Evolutionary conservation across 2,888 invertebrate species (phyloP), one percentile per base, ranked within the genome.

Genomic region (Margaritifera margaritifera): DNA sequence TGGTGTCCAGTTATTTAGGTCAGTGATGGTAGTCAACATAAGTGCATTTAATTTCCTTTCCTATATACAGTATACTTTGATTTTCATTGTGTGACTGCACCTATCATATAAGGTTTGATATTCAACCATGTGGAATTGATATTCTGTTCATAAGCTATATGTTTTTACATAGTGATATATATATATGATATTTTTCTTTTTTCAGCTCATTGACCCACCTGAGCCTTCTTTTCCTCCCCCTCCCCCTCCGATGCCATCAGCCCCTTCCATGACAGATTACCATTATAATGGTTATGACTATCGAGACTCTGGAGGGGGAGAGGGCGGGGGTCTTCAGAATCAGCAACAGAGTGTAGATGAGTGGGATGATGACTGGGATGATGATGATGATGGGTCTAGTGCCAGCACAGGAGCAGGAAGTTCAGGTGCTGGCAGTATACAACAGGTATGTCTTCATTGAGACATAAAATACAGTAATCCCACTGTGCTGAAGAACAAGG

Each of bases 341-440:
- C 31, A 66, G n/a, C 83, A 84, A 69, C 78, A 78, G 56, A 82
- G 82, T 64, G 95, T 95, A 81, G 95, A 95, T 83, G 95, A 94
- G 83, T 95, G 95, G 94, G 95, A 96, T 84, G 95, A 96, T 86
- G 94, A 94, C 61, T 75, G 79, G 24, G 79, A 79, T 61, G 95
- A 96, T 86, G 95, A 96, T 54, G 83, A 84, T 69, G 83, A 84
- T 71, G 74, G 77, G 31, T 80, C 82, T 11, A 79, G 80, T 27
- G 83, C 79, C 18, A 84, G 85, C 70, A 84, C 85, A 24, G 67
- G 75, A 66, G 60, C 73, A 75, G 83, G 82, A 71, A 56, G 71
- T 71, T 42, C 75, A 72, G 15, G 78, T 42, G 42, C 42, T 42
- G 42, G 42, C 42, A 42, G 42, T 2, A 42, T 42, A 42, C 42